Evolutionary conservation across 2,888 invertebrate species (phyloP).

Genomic region (Eugnorisma glareosa): DNA sequence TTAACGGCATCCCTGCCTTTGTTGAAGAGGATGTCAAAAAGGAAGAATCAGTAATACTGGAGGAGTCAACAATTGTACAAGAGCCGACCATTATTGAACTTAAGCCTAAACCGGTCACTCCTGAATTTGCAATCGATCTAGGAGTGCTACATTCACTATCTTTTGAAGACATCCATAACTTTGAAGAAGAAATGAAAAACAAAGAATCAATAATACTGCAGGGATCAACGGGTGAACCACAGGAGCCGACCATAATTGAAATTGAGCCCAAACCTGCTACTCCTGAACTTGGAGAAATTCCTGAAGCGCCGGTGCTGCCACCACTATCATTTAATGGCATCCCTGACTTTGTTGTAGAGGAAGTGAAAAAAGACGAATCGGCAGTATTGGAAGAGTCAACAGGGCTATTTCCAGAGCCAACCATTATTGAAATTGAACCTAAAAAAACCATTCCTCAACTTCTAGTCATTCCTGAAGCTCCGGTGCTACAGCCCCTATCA

Average conservation of each 20-base stretch:
- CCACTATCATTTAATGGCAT: not conserved
- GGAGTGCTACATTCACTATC: not conserved
- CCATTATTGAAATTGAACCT: not conserved
- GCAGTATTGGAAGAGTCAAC: not conserved
- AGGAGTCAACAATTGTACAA: not conserved
- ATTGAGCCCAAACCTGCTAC: not conserved
- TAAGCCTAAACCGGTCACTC: not conserved
- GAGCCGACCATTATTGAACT: not conserved
- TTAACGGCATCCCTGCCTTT: not conserved
- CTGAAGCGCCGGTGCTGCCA: not conserved
- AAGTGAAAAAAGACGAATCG: not conserved
- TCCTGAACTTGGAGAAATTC: not conserved
- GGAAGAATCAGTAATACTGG: not conserved
- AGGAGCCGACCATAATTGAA: not conserved
- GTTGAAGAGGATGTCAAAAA: slow-evolving; percentile 2
- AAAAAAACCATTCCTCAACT: not conserved
- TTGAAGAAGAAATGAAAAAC: not conserved
- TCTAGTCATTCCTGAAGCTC: not conserved
- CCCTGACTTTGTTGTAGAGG: not conserved
- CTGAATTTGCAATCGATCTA: not conserved
- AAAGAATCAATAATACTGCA: not conserved
- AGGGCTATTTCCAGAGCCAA: not conserved
- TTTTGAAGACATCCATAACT: not conserved
- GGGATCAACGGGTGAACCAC: not conserved
- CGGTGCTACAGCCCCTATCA: not conserved